These are phyloP conservation scores for Sus cebifrons DNA, from an alignment of 2,797 vertebrate species.

Conservation along the genomic window DNA sequence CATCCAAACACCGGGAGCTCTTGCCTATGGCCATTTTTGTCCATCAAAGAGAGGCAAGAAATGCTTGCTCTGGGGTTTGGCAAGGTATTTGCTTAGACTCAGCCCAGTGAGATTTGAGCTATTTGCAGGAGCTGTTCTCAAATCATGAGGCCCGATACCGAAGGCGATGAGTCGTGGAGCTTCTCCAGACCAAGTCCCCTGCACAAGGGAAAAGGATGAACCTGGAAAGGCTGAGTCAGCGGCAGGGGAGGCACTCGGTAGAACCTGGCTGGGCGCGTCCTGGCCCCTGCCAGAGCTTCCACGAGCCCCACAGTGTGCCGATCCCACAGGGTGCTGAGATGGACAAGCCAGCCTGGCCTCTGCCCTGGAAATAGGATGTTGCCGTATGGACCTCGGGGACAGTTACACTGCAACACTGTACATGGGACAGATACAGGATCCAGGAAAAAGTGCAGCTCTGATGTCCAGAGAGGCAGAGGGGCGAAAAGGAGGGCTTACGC, in stretches of 20 bases:
- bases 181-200: not conserved
- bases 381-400: not conserved
- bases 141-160: not conserved
- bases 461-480: not conserved
- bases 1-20: not conserved
- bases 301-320: not conserved
- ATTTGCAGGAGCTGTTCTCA: conserved; percentile 66
- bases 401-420: rapidly evolving
- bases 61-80: conserved; percentile 58
- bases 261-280: rapidly evolving
- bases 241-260: not conserved
- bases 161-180: not conserved
- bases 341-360: not conserved
- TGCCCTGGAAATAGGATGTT: not conserved
- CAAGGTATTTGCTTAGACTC: conserved; percentile 57
- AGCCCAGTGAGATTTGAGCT: conserved; percentile 63
- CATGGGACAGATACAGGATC: not conserved
- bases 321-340: not conserved
- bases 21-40: conserved; percentile 68
- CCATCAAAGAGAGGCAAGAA: not conserved
- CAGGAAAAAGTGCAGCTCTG: not conserved
- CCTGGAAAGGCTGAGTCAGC: not conserved
- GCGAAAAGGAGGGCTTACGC: not conserved
- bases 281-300: rapidly evolving
- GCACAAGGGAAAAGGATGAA: not conserved